Evolutionary conservation across 2,113 vertebrate species (phyloP).

Genomic region (Talpa occidentalis): DNA sequence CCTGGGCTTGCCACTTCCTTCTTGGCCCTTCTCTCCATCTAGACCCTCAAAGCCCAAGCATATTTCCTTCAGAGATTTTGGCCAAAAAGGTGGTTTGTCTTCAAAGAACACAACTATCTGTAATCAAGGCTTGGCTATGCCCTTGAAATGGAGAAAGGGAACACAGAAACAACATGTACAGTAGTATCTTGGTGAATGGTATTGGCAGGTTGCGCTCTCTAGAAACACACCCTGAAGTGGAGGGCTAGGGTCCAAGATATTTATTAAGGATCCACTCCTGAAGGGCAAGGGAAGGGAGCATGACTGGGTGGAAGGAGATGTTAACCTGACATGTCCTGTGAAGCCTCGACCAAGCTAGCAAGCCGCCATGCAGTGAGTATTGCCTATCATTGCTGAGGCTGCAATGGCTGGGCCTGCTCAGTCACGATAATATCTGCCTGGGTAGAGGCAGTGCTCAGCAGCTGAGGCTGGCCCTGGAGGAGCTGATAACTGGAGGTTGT

Average conservation of each 20-base stretch:
- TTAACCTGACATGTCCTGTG: background rate
- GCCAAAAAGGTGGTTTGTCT: background rate
- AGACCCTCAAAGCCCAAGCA: background rate
- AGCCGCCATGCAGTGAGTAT: background rate
- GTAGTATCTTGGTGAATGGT: background rate
- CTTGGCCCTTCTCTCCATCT: background rate
- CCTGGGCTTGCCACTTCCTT: background rate
- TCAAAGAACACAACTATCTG: background rate
- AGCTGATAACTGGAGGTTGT: background rate
- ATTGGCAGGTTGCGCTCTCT: background rate
- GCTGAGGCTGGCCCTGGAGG: background rate
- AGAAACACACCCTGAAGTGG: background rate
- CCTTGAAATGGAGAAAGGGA: conserved; percentile 22
- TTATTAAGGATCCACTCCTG: background rate
- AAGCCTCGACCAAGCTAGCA: background rate
- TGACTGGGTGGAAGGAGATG: background rate
- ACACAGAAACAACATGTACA: background rate
- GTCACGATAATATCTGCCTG: background rate
- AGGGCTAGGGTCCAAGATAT: background rate
- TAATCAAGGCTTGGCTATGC: background rate
- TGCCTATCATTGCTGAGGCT: background rate
- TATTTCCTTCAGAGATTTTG: background rate
- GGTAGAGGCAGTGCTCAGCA: background rate
- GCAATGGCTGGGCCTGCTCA: background rate
- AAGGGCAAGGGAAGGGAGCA: background rate